A percentile compares a stretch with the other conserved stretches of the same genome.
phyloP scores from a whole-genome alignment of 2,113 vertebrate species.

The Xenus cinereus region DNA sequence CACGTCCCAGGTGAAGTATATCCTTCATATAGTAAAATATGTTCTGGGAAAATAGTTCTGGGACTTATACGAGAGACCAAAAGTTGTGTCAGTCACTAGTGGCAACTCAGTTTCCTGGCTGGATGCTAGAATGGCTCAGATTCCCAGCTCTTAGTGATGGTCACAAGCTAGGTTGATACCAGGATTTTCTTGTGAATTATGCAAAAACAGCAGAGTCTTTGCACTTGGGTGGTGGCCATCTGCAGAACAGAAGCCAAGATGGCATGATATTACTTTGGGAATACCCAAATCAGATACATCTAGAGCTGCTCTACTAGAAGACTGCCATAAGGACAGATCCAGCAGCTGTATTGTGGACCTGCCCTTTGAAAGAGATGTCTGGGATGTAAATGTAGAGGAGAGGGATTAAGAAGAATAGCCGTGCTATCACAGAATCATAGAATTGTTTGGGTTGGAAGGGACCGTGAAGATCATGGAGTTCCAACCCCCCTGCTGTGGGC shows the following conservation, averaged over 20 bases:
- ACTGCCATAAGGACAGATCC: background rate
- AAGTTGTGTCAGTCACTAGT: background rate
- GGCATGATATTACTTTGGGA: background rate
- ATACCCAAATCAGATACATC: background rate
- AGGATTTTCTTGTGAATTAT: background rate
- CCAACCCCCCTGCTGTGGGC: too few species aligned
- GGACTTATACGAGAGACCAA: background rate
- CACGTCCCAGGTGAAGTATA: too few species aligned
- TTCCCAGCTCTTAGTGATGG: background rate
- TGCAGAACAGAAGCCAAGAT: background rate
- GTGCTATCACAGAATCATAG: background rate
- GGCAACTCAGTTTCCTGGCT: background rate
- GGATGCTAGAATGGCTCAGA: background rate
- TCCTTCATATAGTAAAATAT: too few species aligned
- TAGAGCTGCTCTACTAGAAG: background rate
- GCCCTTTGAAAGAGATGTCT: background rate
- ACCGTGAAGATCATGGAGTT: too few species aligned
- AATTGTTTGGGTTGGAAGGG: too few species aligned
- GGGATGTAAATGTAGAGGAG: background rate
- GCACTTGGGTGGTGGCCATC: background rate
- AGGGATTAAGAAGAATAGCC: background rate
- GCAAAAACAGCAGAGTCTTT: background rate
- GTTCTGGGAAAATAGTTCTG: background rate
- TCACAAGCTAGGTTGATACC: background rate
- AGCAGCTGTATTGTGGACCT: background rate